phyloP scores from a whole-genome alignment of 1,140 invertebrate genomes.

The Hestina assimilis region DNA sequence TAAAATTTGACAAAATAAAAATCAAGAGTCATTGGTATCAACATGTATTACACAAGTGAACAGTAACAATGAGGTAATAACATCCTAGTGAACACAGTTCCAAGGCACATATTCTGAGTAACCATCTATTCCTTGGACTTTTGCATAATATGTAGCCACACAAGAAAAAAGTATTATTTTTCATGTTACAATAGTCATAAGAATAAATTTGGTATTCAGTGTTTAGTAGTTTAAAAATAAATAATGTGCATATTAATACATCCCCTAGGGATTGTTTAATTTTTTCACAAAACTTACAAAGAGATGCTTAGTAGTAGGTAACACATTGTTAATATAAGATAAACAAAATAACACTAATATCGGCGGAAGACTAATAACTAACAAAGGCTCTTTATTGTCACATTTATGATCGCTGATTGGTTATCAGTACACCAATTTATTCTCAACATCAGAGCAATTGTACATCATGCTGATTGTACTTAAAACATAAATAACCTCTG shows the following conservation, averaged over 20 bases:
- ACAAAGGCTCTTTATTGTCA: background rate
- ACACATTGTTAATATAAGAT: background rate
- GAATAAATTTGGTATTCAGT: too few species aligned
- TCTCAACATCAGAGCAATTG: background rate
- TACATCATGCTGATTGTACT: constrained; percentile 16
- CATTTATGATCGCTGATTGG: background rate
- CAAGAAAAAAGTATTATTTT: too few species aligned
- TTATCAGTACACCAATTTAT: background rate
- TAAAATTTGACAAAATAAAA: constrained; percentile 2
- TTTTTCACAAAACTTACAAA: too few species aligned
- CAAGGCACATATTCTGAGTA: constrained; percentile 10
- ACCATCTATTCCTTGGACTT: background rate
- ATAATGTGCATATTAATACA: too few species aligned
- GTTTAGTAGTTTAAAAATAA: too few species aligned
- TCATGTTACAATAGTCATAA: too few species aligned
- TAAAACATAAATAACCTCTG: constrained; percentile 24
- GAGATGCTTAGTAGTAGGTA: too few species aligned
- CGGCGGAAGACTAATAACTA: background rate
- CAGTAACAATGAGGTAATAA: constrained; percentile 32
- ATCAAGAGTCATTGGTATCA: background rate
- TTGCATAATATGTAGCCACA: background rate
- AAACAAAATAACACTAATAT: background rate
- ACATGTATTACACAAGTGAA: constrained; percentile 8
- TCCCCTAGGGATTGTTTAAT: too few species aligned
- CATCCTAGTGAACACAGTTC: constrained; percentile 18